These are phyloP conservation scores for Agapornis roseicollis DNA, from an alignment of 2,113 vertebrate genomes.

Conservation along the genomic window DNA sequence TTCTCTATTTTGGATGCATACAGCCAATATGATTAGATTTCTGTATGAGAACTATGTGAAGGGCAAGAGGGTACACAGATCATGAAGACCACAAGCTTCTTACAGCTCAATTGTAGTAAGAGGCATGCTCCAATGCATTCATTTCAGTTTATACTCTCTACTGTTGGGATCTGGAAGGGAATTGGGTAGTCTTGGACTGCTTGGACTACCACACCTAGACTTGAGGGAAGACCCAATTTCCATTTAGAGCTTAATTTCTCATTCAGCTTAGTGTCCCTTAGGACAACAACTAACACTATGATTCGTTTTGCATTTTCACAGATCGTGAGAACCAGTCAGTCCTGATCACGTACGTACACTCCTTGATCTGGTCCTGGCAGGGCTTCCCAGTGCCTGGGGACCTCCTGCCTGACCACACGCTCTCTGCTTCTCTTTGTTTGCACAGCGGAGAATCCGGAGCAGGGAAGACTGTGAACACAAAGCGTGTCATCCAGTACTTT, in stretches of 20 bases:
- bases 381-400: neutral
- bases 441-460: too few species aligned
- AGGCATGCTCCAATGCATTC: neutral
- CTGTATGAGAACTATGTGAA: neutral
- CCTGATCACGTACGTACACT: conserved; percentile 81
- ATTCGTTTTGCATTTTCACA: conserved; percentile 26
- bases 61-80: neutral
- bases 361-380: neutral
- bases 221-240: neutral
- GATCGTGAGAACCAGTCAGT: conserved; percentile 86
- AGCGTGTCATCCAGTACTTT: conserved; percentile 81
- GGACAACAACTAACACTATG: neutral
- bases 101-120: neutral
- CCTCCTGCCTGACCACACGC: too few species aligned
- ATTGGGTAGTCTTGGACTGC: neutral
- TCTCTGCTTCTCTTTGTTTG: too few species aligned
- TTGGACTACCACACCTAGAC: neutral
- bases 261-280: neutral
- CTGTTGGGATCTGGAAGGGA: neutral
- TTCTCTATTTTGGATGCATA: neutral
- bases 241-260: neutral
- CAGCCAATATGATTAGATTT: neutral
- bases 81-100: neutral
- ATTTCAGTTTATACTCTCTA: neutral
- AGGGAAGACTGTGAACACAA: too few species aligned